phyloP scores from a whole-genome alignment of 37 sponge, comb jelly and placozoan species.

The Mnemiopsis leidyi region DNA sequence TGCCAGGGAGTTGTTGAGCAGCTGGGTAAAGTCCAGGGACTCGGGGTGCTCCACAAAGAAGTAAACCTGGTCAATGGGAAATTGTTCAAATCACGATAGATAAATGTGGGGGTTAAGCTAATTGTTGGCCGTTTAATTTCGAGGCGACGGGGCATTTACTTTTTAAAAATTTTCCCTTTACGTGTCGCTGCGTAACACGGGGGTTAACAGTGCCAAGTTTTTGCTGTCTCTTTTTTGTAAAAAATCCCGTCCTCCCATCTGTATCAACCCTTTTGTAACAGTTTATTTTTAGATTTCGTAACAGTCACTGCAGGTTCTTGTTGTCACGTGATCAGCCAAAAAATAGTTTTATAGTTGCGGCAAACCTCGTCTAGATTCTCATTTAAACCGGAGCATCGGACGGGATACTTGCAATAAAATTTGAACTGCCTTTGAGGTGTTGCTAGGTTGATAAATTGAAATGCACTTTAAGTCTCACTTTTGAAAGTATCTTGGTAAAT shows the following conservation, averaged over 20 bases:
- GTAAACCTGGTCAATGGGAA: constrained; percentile 10
- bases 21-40: constrained; percentile 63
- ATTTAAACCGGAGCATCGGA: too few species aligned
- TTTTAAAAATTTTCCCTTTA: neutral
- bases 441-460: too few species aligned
- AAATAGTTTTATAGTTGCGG: too few species aligned
- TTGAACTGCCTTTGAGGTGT: too few species aligned
- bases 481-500: too few species aligned
- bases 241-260: neutral
- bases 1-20: constrained; percentile 11
- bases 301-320: neutral
- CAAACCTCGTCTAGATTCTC: too few species aligned
- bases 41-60: constrained; percentile 66
- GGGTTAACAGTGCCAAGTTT: neutral
- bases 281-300: neutral
- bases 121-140: neutral
- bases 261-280: neutral
- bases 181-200: neutral
- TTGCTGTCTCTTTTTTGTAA: neutral
- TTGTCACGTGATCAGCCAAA: neutral
- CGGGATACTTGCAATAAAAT: too few species aligned
- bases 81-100: neutral
- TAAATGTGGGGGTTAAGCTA: neutral
- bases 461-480: too few species aligned
- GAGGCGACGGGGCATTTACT: neutral